phyloP scores from a whole-genome alignment of 2,113 vertebrate genomes.

The Harpagus bidentatus region DNA sequence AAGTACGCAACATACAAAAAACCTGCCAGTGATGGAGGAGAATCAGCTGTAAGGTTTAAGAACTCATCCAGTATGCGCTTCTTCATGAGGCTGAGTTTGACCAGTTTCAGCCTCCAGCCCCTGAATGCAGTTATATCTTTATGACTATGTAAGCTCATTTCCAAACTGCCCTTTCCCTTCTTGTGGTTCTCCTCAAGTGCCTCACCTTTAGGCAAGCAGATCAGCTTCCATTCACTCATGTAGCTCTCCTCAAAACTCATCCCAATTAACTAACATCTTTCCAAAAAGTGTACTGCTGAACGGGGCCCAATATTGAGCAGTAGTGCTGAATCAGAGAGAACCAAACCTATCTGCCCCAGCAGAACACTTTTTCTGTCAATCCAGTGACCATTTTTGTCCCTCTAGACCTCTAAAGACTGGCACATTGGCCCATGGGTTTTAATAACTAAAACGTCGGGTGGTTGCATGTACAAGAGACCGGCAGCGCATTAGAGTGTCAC shows the following conservation, averaged over 20 bases:
- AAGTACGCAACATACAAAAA: not conserved
- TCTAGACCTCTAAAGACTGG: not conserved
- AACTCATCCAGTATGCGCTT: not conserved
- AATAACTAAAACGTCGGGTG: not conserved
- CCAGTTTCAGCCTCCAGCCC: not conserved
- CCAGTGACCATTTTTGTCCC: not conserved
- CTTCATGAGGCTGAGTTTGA: not conserved
- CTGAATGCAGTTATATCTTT: not conserved
- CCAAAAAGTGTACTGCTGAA: not conserved
- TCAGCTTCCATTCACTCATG: not conserved
- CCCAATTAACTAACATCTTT: not conserved
- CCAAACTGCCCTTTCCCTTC: not conserved
- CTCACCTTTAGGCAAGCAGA: not conserved
- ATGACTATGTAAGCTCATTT: not conserved
- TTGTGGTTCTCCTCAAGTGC: not conserved
- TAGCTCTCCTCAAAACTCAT: not conserved
- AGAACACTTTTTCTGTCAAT: not conserved
- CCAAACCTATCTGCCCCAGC: not conserved
- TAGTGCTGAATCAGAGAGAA: not conserved
- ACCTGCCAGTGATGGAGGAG: not conserved
- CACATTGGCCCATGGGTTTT: not conserved
- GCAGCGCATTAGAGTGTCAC: not conserved
- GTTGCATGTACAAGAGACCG: not conserved
- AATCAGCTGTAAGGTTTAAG: not conserved
- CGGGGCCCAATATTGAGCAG: no score